Percentiles rank a stretch among this genome's conserved stretches.
Evolutionary conservation across 2,888 invertebrate species (phyloP).

Genomic region (Chaitophorus viminalis): DNA sequence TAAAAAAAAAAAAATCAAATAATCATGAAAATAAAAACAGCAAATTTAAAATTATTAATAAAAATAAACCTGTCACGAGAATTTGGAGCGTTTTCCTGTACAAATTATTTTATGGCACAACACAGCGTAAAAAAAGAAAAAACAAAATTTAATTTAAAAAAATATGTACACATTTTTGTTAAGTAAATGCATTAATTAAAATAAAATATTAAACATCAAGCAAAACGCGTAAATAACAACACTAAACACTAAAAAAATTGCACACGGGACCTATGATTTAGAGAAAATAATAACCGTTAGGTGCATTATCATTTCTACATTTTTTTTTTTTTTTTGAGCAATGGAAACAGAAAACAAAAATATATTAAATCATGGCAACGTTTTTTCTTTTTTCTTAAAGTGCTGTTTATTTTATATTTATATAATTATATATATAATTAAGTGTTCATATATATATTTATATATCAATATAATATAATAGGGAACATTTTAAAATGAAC

Average conservation of each 20-base stretch:
- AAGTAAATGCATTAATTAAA: constrained; percentile 51
- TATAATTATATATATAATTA: neutral
- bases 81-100: constrained; percentile 45
- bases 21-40: constrained; percentile 43
- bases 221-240: constrained; percentile 53
- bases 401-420: constrained; percentile 38
- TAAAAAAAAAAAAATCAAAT: constrained; percentile 46
- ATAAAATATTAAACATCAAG: constrained; percentile 54
- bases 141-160: constrained; percentile 8
- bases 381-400: constrained; percentile 47
- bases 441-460: neutral
- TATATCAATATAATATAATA: neutral
- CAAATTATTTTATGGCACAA: constrained; percentile 49
- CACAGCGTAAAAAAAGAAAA: constrained; percentile 45
- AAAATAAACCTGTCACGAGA: constrained; percentile 2
- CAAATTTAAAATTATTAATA: constrained; percentile 17
- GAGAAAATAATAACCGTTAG: neutral
- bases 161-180: constrained; percentile 41
- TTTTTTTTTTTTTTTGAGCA: constrained; percentile 49
- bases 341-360: constrained; percentile 36
- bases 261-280: constrained; percentile 40
- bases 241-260: constrained; percentile 59
- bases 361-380: constrained; percentile 42
- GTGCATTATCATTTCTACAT: constrained; percentile 29
- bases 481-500: constrained; percentile 11